phyloP scores from a whole-genome alignment of 2,797 vertebrate genomes.

The Enteromius paludinosus region DNA sequence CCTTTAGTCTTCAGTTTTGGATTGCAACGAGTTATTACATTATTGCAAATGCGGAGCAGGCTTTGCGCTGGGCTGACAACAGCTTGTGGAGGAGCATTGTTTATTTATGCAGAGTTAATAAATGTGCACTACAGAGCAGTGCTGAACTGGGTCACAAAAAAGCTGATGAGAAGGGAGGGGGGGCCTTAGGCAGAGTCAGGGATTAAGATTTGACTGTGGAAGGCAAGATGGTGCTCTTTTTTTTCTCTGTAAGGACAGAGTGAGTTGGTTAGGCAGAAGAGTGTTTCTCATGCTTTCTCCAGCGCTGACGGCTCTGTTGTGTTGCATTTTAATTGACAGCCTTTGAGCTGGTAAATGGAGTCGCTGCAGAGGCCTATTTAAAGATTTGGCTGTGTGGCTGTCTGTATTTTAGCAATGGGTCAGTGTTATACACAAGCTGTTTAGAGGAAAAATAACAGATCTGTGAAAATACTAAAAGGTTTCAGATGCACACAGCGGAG shows the following conservation, averaged over 20 bases:
- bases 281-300: background rate
- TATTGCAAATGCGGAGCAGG: slow-evolving; percentile 17
- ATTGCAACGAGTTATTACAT: slow-evolving; percentile 1
- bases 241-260: slow-evolving; percentile 16
- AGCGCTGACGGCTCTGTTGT: slow-evolving; percentile 11
- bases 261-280: background rate
- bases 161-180: background rate
- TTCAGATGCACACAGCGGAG: background rate
- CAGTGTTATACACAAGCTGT: slow-evolving; percentile 1
- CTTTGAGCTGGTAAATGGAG: slow-evolving; percentile 11
- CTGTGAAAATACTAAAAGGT: background rate
- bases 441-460: background rate
- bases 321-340: slow-evolving; percentile 35
- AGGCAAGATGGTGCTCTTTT: slow-evolving; percentile 39
- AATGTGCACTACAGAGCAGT: slow-evolving; percentile 49
- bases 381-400: background rate
- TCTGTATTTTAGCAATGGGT: slow-evolving; percentile 24
- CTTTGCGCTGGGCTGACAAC: slow-evolving; percentile 13
- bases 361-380: background rate
- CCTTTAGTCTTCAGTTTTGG: background rate
- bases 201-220: slow-evolving; percentile 47
- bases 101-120: slow-evolving; percentile 61
- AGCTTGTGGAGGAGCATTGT: slow-evolving; percentile 46
- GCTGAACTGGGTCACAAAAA: slow-evolving; percentile 60
- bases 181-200: slow-evolving; percentile 7